Percentiles rank a stretch among this genome's conserved stretches.
phyloP scores from a whole-genome alignment of 2,888 invertebrate genomes.

The Drosophila mimica region DNA sequence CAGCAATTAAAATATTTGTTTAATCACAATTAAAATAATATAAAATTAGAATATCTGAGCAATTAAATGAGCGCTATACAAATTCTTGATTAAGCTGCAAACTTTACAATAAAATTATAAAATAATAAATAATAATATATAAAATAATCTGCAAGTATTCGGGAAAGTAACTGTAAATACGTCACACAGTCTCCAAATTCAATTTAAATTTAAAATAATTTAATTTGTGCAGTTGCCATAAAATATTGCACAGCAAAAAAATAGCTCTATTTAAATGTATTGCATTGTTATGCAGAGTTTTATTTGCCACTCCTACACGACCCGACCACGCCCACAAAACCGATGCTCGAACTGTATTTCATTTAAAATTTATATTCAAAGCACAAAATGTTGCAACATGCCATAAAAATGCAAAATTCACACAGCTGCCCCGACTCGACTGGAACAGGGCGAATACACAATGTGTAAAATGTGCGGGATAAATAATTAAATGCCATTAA shows the following conservation, averaged over 20 bases:
- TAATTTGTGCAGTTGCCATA: background rate
- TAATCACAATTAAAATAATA: background rate
- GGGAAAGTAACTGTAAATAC: background rate
- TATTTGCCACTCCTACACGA: background rate
- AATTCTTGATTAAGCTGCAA: background rate
- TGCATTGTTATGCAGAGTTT: constrained; percentile 29
- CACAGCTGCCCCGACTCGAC: constrained; percentile 55
- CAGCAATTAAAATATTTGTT: background rate
- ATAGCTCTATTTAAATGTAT: constrained; percentile 10
- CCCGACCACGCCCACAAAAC: background rate
- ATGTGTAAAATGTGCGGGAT: constrained; percentile 74
- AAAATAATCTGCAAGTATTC: background rate
- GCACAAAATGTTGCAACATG: constrained; percentile 42
- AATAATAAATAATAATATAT: no score
- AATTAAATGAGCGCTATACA: background rate
- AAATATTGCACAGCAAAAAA: background rate
- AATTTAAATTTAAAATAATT: background rate
- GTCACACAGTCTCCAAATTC: background rate
- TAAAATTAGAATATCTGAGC: background rate
- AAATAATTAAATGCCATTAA: constrained; percentile 79
- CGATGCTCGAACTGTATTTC: constrained; percentile 12
- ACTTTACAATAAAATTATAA: background rate
- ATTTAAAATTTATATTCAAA: constrained; percentile 53
- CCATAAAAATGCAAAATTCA: constrained; percentile 76
- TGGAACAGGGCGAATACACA: constrained; percentile 38